Percentiles rank a stretch among this genome's conserved stretches.
Evolutionary conservation across 2,113 vertebrate species (phyloP).

Genomic region (Mystacornis crossleyi): DNA sequence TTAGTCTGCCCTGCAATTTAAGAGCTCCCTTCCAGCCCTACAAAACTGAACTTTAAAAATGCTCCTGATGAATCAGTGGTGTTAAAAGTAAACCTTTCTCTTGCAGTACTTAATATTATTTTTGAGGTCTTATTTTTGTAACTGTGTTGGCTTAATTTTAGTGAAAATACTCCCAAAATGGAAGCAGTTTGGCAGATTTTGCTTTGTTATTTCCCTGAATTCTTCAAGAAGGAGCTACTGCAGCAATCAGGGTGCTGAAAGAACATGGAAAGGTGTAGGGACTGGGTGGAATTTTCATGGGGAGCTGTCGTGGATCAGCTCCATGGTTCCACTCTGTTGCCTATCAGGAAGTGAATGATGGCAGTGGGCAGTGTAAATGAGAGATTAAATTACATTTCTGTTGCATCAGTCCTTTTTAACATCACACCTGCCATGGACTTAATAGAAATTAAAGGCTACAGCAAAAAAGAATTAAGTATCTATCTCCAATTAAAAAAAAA

Average conservation of each 20-base stretch:
- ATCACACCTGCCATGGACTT: background rate
- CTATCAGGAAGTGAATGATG: background rate
- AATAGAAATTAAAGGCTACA: background rate
- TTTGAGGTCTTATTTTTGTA: background rate
- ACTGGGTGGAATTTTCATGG: rapidly evolving
- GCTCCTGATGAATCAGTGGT: background rate
- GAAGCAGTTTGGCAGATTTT: background rate
- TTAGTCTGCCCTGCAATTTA: constrained; percentile 48
- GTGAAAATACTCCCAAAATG: background rate
- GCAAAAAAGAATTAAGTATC: background rate
- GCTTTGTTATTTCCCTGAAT: background rate
- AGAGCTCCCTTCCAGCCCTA: constrained; percentile 23
- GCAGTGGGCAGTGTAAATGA: background rate
- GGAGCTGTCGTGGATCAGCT: background rate
- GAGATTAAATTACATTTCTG: background rate
- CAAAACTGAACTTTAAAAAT: background rate
- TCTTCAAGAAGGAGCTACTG: background rate
- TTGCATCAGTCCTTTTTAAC: background rate
- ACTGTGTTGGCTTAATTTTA: background rate
- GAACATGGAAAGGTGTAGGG: rapidly evolving
- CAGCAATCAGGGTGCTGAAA: background rate
- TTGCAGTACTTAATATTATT: background rate
- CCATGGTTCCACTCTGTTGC: rapidly evolving
- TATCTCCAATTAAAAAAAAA: background rate
- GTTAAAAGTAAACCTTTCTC: background rate